Evolutionary conservation across 2,888 invertebrate genomes (phyloP).

Genomic region (Tetramorium bicarinatum): DNA sequence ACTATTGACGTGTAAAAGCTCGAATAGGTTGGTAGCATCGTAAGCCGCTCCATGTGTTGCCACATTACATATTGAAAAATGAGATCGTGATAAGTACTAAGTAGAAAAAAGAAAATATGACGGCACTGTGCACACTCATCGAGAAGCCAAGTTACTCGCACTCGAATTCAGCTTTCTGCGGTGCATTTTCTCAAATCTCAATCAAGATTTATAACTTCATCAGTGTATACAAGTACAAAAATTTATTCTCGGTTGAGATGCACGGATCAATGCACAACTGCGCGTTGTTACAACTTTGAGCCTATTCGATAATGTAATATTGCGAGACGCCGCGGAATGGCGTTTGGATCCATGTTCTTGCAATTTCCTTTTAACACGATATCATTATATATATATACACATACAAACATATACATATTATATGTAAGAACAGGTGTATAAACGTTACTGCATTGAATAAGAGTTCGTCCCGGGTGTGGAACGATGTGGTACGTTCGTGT

Average conservation of each 20-base stretch:
- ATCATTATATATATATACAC: slow-evolving; percentile 26
- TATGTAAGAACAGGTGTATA: neutral
- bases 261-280: neutral
- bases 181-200: neutral
- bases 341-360: slow-evolving; percentile 42
- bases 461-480: slow-evolving; percentile 51
- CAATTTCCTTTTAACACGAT: slow-evolving; percentile 65
- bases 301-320: slow-evolving; percentile 26
- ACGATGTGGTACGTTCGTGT: slow-evolving; percentile 74
- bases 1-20: too few species aligned
- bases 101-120: neutral
- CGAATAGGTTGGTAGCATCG: too few species aligned
- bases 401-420: too few species aligned
- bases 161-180: neutral
- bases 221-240: neutral
- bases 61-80: too few species aligned
- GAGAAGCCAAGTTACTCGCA: neutral
- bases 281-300: neutral
- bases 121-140: neutral
- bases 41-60: too few species aligned
- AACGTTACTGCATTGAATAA: slow-evolving; percentile 32
- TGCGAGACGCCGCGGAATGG: slow-evolving; percentile 35
- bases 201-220: slow-evolving; percentile 9
- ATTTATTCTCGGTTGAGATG: slow-evolving; percentile 28
- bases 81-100: neutral